Percentiles rank a stretch among this genome's conserved stretches.
These are phyloP conservation scores for Phortica okadai DNA, from an alignment of 2,888 invertebrate genomes.

Conservation along the genomic window DNA sequence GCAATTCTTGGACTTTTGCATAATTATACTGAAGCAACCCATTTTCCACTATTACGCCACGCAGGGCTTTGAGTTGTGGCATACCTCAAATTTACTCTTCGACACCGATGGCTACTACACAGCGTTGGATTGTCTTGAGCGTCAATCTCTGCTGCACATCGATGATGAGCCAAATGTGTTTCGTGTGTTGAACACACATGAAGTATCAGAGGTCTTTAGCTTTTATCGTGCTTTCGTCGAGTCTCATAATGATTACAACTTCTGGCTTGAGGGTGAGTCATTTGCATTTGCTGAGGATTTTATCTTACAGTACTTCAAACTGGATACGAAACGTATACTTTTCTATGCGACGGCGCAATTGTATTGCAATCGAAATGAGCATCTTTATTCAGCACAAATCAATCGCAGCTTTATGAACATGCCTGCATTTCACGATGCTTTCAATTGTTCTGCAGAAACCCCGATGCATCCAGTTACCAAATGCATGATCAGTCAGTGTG, in stretches of 20 bases:
- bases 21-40: conserved; percentile 64
- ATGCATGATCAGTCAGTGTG: conserved; percentile 60
- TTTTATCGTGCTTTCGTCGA: conserved; percentile 69
- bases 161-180: conserved; percentile 54
- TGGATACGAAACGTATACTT: conserved; percentile 63
- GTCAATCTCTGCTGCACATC: conserved; percentile 56
- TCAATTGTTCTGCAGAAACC: conserved; percentile 58
- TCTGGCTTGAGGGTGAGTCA: conserved; percentile 72
- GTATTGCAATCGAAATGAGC: conserved; percentile 65
- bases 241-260: conserved; percentile 64
- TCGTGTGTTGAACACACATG: conserved; percentile 49
- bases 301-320: conserved; percentile 65
- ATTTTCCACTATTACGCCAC: conserved; percentile 72
- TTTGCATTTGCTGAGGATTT: conserved; percentile 72
- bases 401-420: conserved; percentile 73
- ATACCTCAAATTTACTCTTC: conserved; percentile 60
- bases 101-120: conserved; percentile 70
- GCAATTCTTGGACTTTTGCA: conserved; percentile 67
- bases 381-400: conserved; percentile 58
- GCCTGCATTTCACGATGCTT: conserved; percentile 67
- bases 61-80: conserved; percentile 68
- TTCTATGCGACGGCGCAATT: conserved; percentile 73
- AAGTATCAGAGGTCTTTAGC: conserved; percentile 61
- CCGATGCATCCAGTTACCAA: conserved; percentile 71
- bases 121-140: conserved; percentile 68